A percentile compares a stretch with the other conserved stretches of the same genome.
phyloP scores from a whole-genome alignment of 2,797 vertebrate genomes.

The Centropyge bicolor region DNA sequence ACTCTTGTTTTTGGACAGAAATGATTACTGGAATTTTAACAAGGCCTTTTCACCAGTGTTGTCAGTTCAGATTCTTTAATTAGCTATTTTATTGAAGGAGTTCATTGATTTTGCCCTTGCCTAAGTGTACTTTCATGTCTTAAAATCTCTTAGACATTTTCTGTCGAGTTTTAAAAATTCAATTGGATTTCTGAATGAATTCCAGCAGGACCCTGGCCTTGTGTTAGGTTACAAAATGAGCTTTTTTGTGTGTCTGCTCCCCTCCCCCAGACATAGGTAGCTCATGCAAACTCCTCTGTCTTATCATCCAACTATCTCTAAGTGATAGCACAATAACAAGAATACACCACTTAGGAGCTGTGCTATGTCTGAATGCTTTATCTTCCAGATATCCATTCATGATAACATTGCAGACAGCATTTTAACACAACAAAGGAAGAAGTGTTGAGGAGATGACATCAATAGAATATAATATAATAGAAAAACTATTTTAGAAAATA shows the following conservation, averaged over 20 bases:
- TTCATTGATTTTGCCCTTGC: neutral
- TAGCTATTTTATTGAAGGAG: neutral
- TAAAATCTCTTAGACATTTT: neutral
- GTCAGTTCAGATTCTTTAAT: neutral
- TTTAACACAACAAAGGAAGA: neutral
- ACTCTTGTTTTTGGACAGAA: neutral
- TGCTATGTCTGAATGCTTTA: constrained; percentile 6
- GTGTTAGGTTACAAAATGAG: constrained; percentile 11
- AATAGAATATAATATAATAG: too few species aligned
- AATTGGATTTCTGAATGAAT: constrained; percentile 17
- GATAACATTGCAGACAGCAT: neutral
- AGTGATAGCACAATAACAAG: constrained; percentile 34
- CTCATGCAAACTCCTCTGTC: constrained; percentile 16
- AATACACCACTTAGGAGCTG: constrained; percentile 5
- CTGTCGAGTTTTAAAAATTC: neutral
- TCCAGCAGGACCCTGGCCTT: constrained; percentile 14
- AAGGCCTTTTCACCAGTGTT: neutral
- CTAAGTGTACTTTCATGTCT: neutral
- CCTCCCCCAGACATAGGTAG: constrained; percentile 28
- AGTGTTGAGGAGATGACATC: neutral
- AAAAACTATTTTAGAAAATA: neutral
- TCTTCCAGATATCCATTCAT: neutral
- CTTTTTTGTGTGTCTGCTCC: constrained; percentile 3
- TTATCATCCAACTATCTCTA: constrained; percentile 28
- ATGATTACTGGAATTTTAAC: neutral